Percentiles rank a stretch among this genome's conserved stretches.
Evolutionary conservation across 2,113 vertebrate species (phyloP).

Genomic region (Echinops telfairi): DNA sequence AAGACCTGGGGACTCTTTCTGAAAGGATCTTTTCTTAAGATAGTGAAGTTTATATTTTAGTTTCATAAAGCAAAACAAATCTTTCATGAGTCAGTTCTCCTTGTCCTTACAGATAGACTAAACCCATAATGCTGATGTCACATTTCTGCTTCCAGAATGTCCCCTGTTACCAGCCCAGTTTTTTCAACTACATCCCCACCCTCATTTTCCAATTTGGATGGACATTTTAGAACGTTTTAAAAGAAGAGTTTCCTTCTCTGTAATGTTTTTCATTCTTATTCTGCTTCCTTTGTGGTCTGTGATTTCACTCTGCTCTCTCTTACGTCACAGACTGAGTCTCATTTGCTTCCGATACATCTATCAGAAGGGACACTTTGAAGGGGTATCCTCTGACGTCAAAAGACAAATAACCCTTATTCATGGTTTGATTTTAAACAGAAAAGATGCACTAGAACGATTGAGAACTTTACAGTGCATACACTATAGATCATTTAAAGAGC

Average conservation of each 20-base stretch:
- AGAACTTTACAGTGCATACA: neutral
- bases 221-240: neutral
- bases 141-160: too few relatives aligned
- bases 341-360: neutral
- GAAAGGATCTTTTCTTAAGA: constrained; percentile 15
- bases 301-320: neutral
- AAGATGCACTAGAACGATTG: neutral
- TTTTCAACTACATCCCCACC: neutral
- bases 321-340: neutral
- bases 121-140: too few relatives aligned
- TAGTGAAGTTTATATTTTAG: constrained; percentile 38
- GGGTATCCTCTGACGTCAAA: neutral
- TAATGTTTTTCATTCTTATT: neutral
- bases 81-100: neutral
- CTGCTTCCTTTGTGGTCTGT: neutral
- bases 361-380: neutral
- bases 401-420: neutral
- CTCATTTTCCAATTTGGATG: neutral
- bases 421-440: neutral
- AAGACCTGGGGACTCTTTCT: constrained; percentile 24
- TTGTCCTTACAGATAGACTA: neutral
- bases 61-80: constrained; percentile 49
- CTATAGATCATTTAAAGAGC: neutral
- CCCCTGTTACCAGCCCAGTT: neutral
- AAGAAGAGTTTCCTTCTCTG: too few relatives aligned